These are phyloP conservation scores for Atta cephalotes DNA, from an alignment of 1,140 invertebrate species.

Conservation along the genomic window DNA sequence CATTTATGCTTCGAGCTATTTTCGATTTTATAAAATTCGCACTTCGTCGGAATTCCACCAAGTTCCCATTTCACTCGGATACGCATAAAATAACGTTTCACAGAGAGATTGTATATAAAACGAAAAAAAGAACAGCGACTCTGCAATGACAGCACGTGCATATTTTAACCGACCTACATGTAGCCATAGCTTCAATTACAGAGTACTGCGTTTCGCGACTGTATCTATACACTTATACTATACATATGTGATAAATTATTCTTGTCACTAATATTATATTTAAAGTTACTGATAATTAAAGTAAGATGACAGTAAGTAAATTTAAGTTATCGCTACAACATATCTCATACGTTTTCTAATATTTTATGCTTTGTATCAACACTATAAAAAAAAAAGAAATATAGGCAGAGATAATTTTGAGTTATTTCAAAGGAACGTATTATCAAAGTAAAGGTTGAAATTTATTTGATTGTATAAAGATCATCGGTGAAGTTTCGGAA, in stretches of 20 bases:
- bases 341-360: background rate
- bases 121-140: slow-evolving; percentile 31
- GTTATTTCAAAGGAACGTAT: slow-evolving; percentile 2
- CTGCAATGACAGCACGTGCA: slow-evolving; percentile 28
- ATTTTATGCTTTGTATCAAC: background rate
- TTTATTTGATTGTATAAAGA: slow-evolving; percentile 7
- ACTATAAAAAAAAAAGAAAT: background rate
- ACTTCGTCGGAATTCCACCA: background rate
- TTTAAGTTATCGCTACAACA: background rate
- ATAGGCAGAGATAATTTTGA: background rate
- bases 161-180: slow-evolving; percentile 30
- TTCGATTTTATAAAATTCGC: slow-evolving; percentile 32
- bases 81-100: background rate
- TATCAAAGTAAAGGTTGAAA: slow-evolving; percentile 8
- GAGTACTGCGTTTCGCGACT: background rate
- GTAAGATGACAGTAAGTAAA: background rate
- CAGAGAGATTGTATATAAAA: background rate
- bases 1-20: background rate
- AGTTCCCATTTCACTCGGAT: slow-evolving; percentile 1
- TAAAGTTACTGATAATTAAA: background rate
- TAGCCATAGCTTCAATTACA: slow-evolving; percentile 8
- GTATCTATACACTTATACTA: background rate
- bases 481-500: slow-evolving; percentile 24
- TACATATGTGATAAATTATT: background rate
- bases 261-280: background rate